phyloP scores from a whole-genome alignment of 2,113 vertebrate genomes.

The Scomber colias region DNA sequence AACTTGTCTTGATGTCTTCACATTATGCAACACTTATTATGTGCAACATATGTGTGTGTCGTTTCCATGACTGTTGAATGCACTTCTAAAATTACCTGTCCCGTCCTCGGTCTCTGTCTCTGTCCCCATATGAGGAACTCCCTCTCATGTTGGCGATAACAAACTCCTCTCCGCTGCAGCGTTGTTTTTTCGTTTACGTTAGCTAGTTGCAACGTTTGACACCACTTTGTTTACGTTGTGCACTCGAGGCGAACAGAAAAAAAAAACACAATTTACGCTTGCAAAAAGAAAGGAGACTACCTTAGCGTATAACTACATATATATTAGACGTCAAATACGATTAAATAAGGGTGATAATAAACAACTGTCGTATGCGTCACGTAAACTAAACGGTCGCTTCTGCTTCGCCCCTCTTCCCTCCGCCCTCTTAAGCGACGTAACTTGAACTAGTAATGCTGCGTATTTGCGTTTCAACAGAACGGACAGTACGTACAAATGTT shows the following conservation, averaged over 20 bases:
- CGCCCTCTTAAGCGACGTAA: slow-evolving; percentile 46
- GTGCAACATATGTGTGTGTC: neutral
- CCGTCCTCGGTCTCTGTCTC: slow-evolving; percentile 90
- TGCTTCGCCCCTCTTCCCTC: neutral
- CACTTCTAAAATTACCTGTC: slow-evolving; percentile 86
- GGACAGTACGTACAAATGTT: neutral
- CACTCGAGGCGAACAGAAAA: neutral
- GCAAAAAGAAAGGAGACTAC: neutral
- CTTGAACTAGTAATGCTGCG: slow-evolving; percentile 31
- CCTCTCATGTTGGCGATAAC: slow-evolving; percentile 88
- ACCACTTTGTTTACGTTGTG: neutral
- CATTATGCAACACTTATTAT: neutral
- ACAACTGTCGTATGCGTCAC: slow-evolving; percentile 54
- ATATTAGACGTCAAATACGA: neutral
- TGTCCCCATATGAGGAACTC: slow-evolving; percentile 80
- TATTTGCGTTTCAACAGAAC: neutral
- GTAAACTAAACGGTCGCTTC: neutral
- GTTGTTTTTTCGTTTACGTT: neutral
- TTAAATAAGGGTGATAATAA: neutral
- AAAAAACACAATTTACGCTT: neutral
- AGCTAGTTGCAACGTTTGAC: neutral
- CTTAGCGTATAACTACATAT: neutral
- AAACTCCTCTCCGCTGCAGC: neutral
- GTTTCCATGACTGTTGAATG: neutral
- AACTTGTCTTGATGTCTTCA: neutral